Conservation (phyloP, 2,113 vertebrate species). For the Aramus guarauna region DNA sequence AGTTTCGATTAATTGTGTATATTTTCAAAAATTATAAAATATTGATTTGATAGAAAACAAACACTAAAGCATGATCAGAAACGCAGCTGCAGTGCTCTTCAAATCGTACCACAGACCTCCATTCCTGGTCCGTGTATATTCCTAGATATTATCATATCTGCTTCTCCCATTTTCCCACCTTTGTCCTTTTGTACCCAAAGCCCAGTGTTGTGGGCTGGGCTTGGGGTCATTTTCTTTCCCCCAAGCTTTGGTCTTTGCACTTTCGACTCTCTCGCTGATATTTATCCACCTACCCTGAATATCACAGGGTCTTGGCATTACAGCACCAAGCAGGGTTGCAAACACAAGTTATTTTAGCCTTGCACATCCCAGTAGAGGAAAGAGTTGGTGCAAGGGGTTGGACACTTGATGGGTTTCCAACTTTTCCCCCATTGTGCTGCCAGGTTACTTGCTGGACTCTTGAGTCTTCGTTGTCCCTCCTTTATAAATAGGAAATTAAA, state of each 20-base stretch:
- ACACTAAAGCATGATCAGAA: background rate
- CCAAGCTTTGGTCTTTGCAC: background rate
- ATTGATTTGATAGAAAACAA: background rate
- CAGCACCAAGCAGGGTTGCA: background rate
- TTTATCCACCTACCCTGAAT: rapidly evolving
- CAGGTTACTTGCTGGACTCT: background rate
- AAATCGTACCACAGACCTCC: background rate
- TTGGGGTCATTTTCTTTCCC: background rate
- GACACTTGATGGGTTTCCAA: background rate
- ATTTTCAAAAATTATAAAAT: background rate
- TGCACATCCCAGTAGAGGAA: background rate
- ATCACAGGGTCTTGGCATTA: background rate
- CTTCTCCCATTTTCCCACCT: background rate
- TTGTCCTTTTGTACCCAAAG: background rate
- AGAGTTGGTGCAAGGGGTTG: background rate
- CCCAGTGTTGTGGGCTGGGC: background rate
- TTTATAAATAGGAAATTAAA: background rate
- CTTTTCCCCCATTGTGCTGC: background rate
- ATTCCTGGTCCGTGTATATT: background rate
- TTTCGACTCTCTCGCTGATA: background rate
- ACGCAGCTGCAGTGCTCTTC: background rate
- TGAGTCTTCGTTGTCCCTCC: background rate
- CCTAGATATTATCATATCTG: background rate
- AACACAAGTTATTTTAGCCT: background rate
- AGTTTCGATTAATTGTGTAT: background rate